A percentile compares a stretch with the other conserved stretches of the same genome.
phyloP scores from a whole-genome alignment of 1,140 invertebrate genomes.

The Paracyclopina nana region DNA sequence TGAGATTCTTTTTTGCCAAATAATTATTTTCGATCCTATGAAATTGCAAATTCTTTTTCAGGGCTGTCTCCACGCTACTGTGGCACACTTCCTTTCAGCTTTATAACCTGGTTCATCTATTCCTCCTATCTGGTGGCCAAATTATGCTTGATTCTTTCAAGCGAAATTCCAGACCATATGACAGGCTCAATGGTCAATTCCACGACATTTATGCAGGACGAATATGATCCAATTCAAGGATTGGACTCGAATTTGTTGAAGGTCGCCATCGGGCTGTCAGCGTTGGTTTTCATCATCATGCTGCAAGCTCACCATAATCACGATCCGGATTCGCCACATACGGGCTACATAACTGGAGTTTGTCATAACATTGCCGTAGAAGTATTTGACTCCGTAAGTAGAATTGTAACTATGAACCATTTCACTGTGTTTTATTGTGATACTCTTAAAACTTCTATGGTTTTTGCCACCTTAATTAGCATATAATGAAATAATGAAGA shows the following conservation, averaged over 20 bases:
- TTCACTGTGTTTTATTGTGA: background rate
- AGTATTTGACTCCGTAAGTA: conserved; percentile 7
- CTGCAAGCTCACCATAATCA: conserved; percentile 8
- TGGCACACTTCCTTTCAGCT: conserved; percentile 9
- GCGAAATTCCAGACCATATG: background rate
- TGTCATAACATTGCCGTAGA: conserved; percentile 4
- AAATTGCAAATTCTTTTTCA: no score
- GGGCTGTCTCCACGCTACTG: background rate
- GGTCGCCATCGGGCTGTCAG: background rate
- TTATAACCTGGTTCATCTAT: conserved; percentile 1
- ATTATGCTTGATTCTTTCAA: background rate
- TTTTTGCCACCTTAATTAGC: no score
- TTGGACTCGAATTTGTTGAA: conserved; percentile 2
- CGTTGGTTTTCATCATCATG: conserved; percentile 7
- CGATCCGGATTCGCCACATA: conserved; percentile 3
- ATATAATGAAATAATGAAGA: no score
- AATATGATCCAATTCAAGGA: background rate
- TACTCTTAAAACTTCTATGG: no score
- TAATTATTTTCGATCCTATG: no score
- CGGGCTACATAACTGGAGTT: background rate
- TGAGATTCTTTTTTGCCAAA: no score
- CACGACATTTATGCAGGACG: background rate
- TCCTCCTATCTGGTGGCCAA: background rate
- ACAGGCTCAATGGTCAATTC: no score
- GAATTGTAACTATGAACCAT: no score